Base-by-base conservation (phyloP, 2,888 invertebrate genomes). In the Apotomis betuletana region DNA sequence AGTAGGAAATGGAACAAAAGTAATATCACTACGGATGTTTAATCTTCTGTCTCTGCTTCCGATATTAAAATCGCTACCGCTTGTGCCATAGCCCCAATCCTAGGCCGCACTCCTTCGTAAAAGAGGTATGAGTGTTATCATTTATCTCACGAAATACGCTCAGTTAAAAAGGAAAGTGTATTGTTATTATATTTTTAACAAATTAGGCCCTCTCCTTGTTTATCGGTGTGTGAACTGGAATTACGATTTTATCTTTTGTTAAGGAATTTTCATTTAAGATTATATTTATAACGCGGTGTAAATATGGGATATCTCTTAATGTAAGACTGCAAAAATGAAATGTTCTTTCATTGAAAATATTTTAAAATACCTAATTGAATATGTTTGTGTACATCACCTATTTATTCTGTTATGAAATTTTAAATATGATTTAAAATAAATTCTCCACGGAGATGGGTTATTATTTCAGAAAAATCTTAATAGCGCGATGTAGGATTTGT, bases 111-210 rank as follows among this genome's bases (percentile, higher is more conserved):
- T 62, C 57, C 57, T 62, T 52, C 57, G 67, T 44, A 67, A 72
- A 68, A 68, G 68, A 68, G 58, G 63, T 49, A 68, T 68, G 72
- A 72, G 72, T 68, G 72, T 63, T 72, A 72, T 72, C 68, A 72
- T 72, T 72, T 72, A 72, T 72, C 72, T 63, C 58, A 15, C 58
- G 46, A 67, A 72, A 72, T 63, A 68, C 62, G 72, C 72, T 57
- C 68, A 59, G 72, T 72, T 72, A 63, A 72, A 72, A 70, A 15
- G 68, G 60, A 71, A 72, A 72, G 58, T 72, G 67, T 72, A 72
- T 72, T 72, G 68, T 68, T 63, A 70, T 70, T 64, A 63, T 68
- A 68, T 72, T 72, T 67, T 72, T 63, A 72, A 72, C 72, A 59
- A 72, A 72, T 72, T 72, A 72, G 67, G 54, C n/a, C 52, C 44